phyloP scores from a whole-genome alignment of 2,797 vertebrate species.

The Pangasius sanitwongsei region DNA sequence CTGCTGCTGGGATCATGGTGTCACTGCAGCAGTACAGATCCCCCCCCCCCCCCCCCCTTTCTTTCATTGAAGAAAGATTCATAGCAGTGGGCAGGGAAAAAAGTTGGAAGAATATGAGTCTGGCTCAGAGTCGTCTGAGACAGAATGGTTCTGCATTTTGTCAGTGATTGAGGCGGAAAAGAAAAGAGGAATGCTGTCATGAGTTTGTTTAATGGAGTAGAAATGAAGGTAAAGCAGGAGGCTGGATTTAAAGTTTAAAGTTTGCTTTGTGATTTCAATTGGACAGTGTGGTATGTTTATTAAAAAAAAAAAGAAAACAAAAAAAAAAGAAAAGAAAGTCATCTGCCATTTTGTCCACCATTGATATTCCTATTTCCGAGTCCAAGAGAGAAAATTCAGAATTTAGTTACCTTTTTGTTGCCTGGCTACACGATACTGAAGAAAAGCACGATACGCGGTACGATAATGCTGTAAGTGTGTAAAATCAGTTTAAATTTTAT shows the following conservation, averaged over 20 bases:
- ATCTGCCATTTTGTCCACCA: not conserved
- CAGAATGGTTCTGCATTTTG: not conserved
- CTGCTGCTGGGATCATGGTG: conserved; percentile 67
- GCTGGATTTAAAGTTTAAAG: not conserved
- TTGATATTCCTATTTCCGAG: not conserved
- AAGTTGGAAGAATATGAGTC: conserved; percentile 33
- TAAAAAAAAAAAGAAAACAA: no score
- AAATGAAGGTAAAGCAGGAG: not conserved
- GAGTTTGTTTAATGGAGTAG: conserved; percentile 2
- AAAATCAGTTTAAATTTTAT: no score
- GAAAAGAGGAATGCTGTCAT: not conserved
- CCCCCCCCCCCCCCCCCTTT: no score
- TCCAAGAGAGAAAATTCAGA: not conserved
- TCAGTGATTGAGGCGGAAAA: conserved; percentile 1
- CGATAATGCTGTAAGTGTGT: no score
- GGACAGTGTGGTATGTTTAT: not conserved
- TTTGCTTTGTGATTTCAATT: not conserved
- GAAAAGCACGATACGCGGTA: no score
- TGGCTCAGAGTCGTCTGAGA: not conserved
- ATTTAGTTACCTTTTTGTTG: not conserved
- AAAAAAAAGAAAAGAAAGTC: not conserved
- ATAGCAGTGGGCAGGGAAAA: conserved; percentile 39
- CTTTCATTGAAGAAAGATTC: conserved; percentile 55
- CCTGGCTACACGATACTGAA: no score
- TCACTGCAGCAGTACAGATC: conserved; percentile 35